Evolutionary conservation across 2,113 vertebrate genomes (phyloP).

Genomic region (Pelmatolapia mariae): DNA sequence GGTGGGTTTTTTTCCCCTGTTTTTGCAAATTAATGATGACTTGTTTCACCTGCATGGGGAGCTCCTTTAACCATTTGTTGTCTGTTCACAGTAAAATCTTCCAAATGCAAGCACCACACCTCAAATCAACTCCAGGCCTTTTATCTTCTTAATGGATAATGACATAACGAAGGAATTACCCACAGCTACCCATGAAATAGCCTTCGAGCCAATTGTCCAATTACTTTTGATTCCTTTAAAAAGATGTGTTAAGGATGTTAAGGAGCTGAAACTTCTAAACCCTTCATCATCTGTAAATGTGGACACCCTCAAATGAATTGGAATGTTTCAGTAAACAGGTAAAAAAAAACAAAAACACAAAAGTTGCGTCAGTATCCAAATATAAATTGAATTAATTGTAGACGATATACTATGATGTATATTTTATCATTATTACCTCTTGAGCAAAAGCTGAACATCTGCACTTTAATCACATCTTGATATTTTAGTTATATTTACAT

Average conservation of each 20-base stretch:
- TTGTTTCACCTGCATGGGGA: neutral
- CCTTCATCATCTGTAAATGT: neutral
- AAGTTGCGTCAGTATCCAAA: neutral
- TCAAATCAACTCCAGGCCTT: neutral
- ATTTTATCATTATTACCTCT: neutral
- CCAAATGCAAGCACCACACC: neutral
- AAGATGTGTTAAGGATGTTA: no score
- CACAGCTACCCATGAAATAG: neutral
- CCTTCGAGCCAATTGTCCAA: neutral
- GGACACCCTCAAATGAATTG: fast-evolving
- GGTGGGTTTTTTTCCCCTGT: fast-evolving
- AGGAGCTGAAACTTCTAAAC: neutral
- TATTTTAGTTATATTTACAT: neutral
- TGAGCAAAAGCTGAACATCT: neutral
- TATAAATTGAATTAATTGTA: neutral
- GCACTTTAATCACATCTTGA: neutral
- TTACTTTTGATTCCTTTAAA: neutral
- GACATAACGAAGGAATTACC: neutral
- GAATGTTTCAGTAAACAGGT: neutral
- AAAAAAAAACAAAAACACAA: neutral
- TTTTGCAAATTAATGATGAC: neutral
- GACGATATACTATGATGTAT: neutral
- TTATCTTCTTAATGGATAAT: neutral
- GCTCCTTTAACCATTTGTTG: neutral
- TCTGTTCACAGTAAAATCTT: neutral